Percentiles rank a stretch among this genome's conserved stretches.
These are phyloP conservation scores for Xylocampa areola DNA, from an alignment of 2,888 invertebrate species.

Conservation along the genomic window DNA sequence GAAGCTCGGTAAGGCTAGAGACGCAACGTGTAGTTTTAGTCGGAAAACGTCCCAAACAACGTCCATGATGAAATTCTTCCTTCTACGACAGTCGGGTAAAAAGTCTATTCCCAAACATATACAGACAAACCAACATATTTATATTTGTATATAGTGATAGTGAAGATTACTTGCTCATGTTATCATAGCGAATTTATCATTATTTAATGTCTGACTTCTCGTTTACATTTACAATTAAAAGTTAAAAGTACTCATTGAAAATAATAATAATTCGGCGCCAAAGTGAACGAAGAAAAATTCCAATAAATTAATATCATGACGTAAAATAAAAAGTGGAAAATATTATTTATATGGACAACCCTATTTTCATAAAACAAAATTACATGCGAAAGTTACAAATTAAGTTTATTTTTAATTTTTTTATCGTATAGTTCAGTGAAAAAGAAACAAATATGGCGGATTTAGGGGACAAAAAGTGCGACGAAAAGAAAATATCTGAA, in stretches of 20 bases:
- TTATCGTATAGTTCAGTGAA: neutral
- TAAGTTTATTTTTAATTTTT: too few species aligned
- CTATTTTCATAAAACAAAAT: too few species aligned
- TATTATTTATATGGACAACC: neutral
- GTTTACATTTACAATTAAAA: neutral
- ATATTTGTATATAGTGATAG: constrained; percentile 16
- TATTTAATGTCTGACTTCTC: neutral
- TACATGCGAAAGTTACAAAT: too few species aligned
- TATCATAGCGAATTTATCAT: constrained; percentile 17
- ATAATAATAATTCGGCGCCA: neutral
- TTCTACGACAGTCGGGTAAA: too few species aligned
- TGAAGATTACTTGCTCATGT: constrained; percentile 6
- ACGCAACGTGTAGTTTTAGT: too few species aligned
- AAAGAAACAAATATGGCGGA: constrained; percentile 31
- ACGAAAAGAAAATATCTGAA: constrained; percentile 54
- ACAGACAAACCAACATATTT: constrained; percentile 29
- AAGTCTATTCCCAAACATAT: constrained; percentile 9
- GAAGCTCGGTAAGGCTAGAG: too few species aligned
- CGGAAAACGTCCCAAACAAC: too few species aligned
- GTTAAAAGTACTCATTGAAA: neutral
- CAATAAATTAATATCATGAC: neutral
- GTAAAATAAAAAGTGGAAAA: neutral
- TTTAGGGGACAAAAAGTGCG: constrained; percentile 32
- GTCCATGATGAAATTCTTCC: too few species aligned
- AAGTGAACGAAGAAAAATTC: neutral